Evolutionary conservation across 2,888 invertebrate genomes (phyloP).

Genomic region (Macaria notata): DNA sequence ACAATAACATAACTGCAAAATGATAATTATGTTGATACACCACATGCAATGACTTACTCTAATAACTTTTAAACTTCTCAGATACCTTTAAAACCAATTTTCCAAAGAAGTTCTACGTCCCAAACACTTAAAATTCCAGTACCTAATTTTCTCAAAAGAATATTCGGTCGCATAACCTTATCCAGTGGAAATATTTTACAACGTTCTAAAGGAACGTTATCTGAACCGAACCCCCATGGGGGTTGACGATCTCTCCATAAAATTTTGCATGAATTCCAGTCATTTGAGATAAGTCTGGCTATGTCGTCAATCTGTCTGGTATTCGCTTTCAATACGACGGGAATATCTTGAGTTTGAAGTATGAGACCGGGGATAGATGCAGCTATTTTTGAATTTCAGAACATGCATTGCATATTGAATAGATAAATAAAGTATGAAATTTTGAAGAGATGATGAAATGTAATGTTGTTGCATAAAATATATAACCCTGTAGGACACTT

Average conservation of each 20-base stretch:
- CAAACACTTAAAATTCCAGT: conserved; percentile 1
- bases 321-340: conserved; percentile 33
- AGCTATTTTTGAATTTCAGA: not conserved
- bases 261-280: conserved; percentile 42
- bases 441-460: too few relatives aligned
- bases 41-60: too few relatives aligned
- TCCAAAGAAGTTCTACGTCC: too few relatives aligned
- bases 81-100: too few relatives aligned
- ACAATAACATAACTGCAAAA: too few relatives aligned
- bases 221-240: conserved; percentile 43
- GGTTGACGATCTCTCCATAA: conserved; percentile 36
- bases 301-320: conserved; percentile 32
- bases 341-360: not conserved
- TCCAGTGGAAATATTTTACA: conserved; percentile 43
- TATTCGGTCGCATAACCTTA: conserved; percentile 24
- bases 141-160: conserved; percentile 24
- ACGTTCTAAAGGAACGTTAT: conserved; percentile 56
- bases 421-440: too few relatives aligned
- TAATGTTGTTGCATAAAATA: too few relatives aligned
- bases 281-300: conserved; percentile 38
- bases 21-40: too few relatives aligned
- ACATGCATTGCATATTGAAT: not conserved
- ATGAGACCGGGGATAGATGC: not conserved
- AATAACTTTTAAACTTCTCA: too few relatives aligned
- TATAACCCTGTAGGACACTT: too few relatives aligned